Conservation (phyloP, 2,888 invertebrate genomes). For the Scaptodrosophila latifasciaeformis region DNA sequence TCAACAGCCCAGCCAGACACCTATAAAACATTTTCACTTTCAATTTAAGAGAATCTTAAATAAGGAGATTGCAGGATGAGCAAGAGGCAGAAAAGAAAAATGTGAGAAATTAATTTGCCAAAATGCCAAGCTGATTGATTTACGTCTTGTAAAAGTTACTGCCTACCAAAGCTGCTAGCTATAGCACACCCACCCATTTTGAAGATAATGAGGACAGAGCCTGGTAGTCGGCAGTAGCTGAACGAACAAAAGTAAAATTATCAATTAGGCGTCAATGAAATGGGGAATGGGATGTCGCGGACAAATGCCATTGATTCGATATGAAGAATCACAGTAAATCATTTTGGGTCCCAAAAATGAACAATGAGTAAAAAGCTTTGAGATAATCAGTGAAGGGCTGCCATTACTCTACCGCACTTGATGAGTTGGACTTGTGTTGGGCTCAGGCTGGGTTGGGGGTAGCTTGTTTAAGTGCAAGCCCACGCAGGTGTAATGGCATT, state of each 20-base stretch:
- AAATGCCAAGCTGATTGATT: slow-evolving; percentile 59
- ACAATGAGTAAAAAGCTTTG: slow-evolving; percentile 27
- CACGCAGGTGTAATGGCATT: slow-evolving; percentile 46
- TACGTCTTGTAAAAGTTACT: slow-evolving; percentile 30
- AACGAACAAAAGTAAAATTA: slow-evolving; percentile 39
- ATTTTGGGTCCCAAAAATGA: slow-evolving; percentile 39
- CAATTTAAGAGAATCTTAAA: no score
- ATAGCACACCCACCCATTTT: no score
- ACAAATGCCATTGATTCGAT: slow-evolving; percentile 41
- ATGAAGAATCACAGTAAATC: slow-evolving; percentile 60
- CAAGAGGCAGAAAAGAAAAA: slow-evolving; percentile 39
- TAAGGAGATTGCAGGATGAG: not conserved
- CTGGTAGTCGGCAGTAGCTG: not conserved
- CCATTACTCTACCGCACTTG: not conserved
- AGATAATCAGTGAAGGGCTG: not conserved
- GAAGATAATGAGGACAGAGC: not conserved
- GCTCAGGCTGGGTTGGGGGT: slow-evolving; percentile 15
- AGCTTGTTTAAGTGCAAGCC: slow-evolving; percentile 29
- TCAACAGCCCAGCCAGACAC: not conserved
- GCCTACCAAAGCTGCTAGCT: slow-evolving; percentile 1
- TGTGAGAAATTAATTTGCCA: slow-evolving; percentile 57
- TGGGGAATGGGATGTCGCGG: slow-evolving; percentile 4
- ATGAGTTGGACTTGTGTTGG: no score
- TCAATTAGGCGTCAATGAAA: slow-evolving; percentile 44
- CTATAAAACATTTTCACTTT: slow-evolving; percentile 39